These are phyloP conservation scores for Netta rufina DNA, from an alignment of 2,797 vertebrate species.

Conservation along the genomic window DNA sequence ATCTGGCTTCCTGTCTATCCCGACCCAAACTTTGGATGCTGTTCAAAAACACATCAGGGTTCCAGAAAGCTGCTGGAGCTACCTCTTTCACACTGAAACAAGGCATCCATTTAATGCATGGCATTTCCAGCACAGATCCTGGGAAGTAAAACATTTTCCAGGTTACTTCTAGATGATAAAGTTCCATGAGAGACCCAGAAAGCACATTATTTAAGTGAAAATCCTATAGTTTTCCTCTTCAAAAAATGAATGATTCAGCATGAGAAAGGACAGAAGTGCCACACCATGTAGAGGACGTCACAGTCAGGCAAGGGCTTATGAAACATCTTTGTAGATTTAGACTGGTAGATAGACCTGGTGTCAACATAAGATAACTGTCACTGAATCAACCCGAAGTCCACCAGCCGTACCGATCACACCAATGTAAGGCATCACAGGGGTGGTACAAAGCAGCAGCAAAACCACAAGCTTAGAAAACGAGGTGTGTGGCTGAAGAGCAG, in stretches of 20 bases:
- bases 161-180: not conserved
- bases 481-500: not conserved
- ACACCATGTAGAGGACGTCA: not conserved
- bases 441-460: not conserved
- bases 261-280: not conserved
- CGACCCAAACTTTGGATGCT: slow-evolving; percentile 40
- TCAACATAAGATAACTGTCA: not conserved
- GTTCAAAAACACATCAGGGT: slow-evolving; percentile 43
- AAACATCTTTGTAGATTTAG: not conserved
- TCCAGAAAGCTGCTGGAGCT: slow-evolving; percentile 39
- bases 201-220: not conserved
- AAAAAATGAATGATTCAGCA: not conserved
- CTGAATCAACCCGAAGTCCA: not conserved
- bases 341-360: not conserved
- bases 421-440: not conserved
- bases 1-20: slow-evolving; percentile 56
- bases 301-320: not conserved
- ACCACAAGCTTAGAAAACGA: not conserved
- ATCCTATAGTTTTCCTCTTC: not conserved
- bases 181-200: not conserved
- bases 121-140: not conserved
- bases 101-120: slow-evolving; percentile 4
- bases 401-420: not conserved
- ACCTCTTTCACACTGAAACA: slow-evolving; percentile 1
- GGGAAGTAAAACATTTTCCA: not conserved